phyloP scores from a whole-genome alignment of 1,140 invertebrate genomes.

The Ceratosolen fusciceps region DNA sequence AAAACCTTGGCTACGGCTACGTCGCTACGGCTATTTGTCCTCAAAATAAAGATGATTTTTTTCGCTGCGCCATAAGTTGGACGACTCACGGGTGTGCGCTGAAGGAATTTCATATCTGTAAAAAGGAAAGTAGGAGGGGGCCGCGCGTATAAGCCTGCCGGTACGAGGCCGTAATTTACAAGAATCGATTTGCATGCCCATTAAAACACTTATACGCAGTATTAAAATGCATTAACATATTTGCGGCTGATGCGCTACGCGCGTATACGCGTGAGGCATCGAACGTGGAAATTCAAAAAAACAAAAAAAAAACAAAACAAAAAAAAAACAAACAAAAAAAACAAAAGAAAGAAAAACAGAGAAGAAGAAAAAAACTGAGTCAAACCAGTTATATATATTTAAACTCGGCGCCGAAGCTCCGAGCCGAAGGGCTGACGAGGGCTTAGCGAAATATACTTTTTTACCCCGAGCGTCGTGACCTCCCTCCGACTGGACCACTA shows the following conservation, averaged over 20 bases:
- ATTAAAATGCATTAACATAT: slow-evolving; percentile 50
- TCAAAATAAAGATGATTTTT: too few relatives aligned
- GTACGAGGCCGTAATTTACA: slow-evolving; percentile 43
- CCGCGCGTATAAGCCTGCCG: slow-evolving; percentile 9
- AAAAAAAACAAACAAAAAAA: too few relatives aligned
- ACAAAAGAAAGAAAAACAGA: too few relatives aligned
- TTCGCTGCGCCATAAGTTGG: neutral
- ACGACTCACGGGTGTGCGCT: neutral
- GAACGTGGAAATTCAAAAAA: neutral
- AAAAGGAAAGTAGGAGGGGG: neutral
- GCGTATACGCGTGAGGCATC: neutral
- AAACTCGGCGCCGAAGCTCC: neutral
- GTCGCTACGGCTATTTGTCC: too few relatives aligned
- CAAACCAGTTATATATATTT: slow-evolving; percentile 45
- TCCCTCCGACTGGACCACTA: neutral
- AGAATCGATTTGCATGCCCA: slow-evolving; percentile 50
- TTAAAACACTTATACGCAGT: slow-evolving; percentile 47
- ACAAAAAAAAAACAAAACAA: too few relatives aligned
- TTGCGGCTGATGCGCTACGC: slow-evolving; percentile 22
- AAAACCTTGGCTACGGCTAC: too few relatives aligned
- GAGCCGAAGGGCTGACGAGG: neutral
- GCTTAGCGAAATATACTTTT: slow-evolving; percentile 4
- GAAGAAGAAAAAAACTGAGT: too few relatives aligned
- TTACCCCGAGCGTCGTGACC: neutral
- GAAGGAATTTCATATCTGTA: slow-evolving; percentile 2